phyloP scores from a whole-genome alignment of 2,113 vertebrate genomes.

The Eretmochelys imbricata region DNA sequence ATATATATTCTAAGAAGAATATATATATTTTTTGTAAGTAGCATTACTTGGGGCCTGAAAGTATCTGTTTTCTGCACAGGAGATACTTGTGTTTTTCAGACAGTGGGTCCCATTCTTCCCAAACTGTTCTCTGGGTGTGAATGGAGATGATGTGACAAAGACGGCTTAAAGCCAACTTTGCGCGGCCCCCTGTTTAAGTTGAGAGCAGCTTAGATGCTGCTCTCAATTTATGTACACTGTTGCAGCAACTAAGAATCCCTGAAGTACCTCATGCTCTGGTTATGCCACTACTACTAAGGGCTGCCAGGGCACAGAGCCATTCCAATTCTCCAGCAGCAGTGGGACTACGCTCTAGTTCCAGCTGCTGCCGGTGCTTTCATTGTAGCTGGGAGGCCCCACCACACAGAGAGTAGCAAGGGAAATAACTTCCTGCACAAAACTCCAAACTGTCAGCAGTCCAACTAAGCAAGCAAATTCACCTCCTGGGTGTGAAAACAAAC shows the following conservation, averaged over 20 bases:
- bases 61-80: neutral
- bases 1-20: neutral
- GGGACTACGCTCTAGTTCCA: neutral
- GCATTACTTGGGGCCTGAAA: neutral
- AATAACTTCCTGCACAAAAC: accelerated
- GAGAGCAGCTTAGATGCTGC: constrained; percentile 45
- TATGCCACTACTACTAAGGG: accelerated
- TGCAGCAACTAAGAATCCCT: constrained; percentile 55
- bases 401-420: accelerated
- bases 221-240: constrained; percentile 64
- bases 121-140: neutral
- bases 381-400: accelerated
- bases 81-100: neutral
- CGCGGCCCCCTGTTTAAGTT: constrained; percentile 50
- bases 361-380: neutral
- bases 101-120: neutral
- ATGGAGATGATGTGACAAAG: neutral
- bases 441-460: too few species aligned
- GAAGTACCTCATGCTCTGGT: constrained; percentile 16
- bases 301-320: neutral
- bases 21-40: neutral
- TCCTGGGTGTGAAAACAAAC: neutral
- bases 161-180: constrained; percentile 50
- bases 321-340: neutral
- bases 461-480: neutral